phyloP scores from a whole-genome alignment of 2,888 invertebrate species.

The Auanema sp. region DNA sequence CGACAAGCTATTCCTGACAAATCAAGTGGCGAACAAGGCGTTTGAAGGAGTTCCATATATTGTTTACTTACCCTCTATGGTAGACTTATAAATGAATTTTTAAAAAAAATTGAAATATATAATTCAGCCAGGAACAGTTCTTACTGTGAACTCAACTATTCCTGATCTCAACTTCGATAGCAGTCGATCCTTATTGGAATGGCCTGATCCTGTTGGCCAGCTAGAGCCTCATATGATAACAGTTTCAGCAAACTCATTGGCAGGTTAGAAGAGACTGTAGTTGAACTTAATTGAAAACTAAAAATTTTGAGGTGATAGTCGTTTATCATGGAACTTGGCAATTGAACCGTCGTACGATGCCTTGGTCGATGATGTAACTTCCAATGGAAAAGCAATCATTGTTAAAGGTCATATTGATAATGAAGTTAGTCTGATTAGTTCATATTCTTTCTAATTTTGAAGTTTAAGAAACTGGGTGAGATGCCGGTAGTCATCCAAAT shows the following conservation, averaged over 20 bases:
- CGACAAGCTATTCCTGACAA: slow-evolving; percentile 34
- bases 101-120: not conserved
- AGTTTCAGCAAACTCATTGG: slow-evolving; percentile 35
- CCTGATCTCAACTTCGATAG: slow-evolving; percentile 37
- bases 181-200: slow-evolving; percentile 35
- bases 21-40: slow-evolving; percentile 39
- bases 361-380: slow-evolving; percentile 27
- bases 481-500: slow-evolving; percentile 24
- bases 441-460: not conserved
- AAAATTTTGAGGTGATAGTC: slow-evolving; percentile 22
- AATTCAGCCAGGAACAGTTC: slow-evolving; percentile 16
- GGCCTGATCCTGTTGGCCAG: slow-evolving; percentile 48
- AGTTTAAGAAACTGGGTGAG: not conserved
- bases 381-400: slow-evolving; percentile 21
- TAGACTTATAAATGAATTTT: slow-evolving; percentile 3
- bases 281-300: not conserved
- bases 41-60: slow-evolving; percentile 47
- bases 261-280: slow-evolving; percentile 20
- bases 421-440: slow-evolving; percentile 3
- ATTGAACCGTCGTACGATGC: slow-evolving; percentile 36
- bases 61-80: slow-evolving; percentile 43
- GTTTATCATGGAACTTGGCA: slow-evolving; percentile 34
- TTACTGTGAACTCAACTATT: slow-evolving; percentile 41
- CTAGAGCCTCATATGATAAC: slow-evolving; percentile 37
- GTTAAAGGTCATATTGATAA: slow-evolving; percentile 27